Conservation (phyloP, 2,113 vertebrate genomes). For the Syngnathus scovelli region DNA sequence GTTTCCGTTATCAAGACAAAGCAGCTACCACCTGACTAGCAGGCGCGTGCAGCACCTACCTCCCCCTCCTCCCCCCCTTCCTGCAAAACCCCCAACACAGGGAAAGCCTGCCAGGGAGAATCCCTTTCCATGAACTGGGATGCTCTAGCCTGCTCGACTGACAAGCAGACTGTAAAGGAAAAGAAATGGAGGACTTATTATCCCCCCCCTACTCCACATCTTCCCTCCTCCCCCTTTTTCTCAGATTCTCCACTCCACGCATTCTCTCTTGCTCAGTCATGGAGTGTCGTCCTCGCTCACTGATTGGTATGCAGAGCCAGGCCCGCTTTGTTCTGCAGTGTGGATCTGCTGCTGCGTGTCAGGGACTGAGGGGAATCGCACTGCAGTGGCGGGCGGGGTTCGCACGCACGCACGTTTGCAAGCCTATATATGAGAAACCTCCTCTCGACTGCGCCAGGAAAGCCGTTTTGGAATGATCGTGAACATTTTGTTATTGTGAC, state of each 20-base stretch:
- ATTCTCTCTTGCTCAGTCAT: conserved; percentile 5
- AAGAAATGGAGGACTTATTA: conserved; percentile 5
- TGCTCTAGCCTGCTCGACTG: conserved; percentile 26
- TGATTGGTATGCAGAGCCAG: conserved; percentile 69
- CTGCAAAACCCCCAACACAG: conserved; percentile 21
- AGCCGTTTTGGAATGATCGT: conserved; percentile 33
- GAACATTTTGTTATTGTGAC: not conserved
- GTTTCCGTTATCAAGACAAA: conserved; percentile 37
- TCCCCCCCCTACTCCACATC: conserved; percentile 18
- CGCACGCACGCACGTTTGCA: conserved; percentile 13
- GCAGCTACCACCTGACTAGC: conserved; percentile 28
- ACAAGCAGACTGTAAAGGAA: not conserved
- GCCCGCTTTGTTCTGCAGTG: conserved; percentile 67
- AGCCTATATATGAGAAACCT: conserved; percentile 14
- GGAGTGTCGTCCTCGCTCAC: not conserved
- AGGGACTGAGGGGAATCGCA: conserved; percentile 48
- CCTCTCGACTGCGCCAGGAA: conserved; percentile 49
- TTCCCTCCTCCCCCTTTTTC: conserved; percentile 8
- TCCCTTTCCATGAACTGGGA: conserved; percentile 55
- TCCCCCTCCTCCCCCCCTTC: not conserved
- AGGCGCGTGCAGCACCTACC: conserved; percentile 10
- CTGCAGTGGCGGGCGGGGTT: conserved; percentile 56
- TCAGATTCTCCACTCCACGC: not conserved
- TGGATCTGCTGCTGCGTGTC: conserved; percentile 62
- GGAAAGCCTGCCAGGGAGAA: conserved; percentile 61